These are phyloP conservation scores for Pantherophis vulpinus DNA, from an alignment of 2,797 vertebrate genomes.

Conservation along the genomic window DNA sequence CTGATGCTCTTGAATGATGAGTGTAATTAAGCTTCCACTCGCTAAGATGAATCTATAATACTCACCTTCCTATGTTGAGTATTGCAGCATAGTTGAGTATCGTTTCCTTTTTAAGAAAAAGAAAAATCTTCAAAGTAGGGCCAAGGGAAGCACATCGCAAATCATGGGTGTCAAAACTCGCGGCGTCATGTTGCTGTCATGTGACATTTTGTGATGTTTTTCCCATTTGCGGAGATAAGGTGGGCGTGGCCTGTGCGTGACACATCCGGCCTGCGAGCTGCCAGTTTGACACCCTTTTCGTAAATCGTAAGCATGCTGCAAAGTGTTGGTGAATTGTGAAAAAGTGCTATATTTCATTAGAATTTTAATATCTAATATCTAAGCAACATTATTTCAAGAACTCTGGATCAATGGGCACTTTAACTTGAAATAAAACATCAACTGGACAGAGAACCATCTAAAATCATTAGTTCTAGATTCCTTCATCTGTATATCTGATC, in stretches of 20 bases:
- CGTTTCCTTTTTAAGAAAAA: not conserved
- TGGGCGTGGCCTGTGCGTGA: no score
- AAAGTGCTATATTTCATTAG: not conserved
- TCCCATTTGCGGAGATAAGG: no score
- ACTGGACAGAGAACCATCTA: not conserved
- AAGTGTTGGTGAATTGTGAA: not conserved
- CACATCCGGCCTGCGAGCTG: no score
- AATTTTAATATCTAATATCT: not conserved
- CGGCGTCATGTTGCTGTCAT: no score
- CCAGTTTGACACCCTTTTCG: no score
- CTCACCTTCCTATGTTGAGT: not conserved
- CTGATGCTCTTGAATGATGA: not conserved
- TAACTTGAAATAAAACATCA: conserved; percentile 2
- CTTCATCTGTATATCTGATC: not conserved
- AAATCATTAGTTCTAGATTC: not conserved
- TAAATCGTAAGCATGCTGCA: not conserved
- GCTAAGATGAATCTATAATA: not conserved
- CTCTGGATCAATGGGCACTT: not conserved
- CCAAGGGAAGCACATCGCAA: not conserved
- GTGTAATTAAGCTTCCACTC: not conserved
- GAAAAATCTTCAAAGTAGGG: not conserved
- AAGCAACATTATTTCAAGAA: not conserved
- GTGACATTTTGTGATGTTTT: no score
- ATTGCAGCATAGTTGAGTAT: not conserved
- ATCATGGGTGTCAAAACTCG: no score